Evolutionary conservation across 1,140 invertebrate species (phyloP), one percentile per base, ranked within the genome.

Genomic region (Gyrodactylus salaris): DNA sequence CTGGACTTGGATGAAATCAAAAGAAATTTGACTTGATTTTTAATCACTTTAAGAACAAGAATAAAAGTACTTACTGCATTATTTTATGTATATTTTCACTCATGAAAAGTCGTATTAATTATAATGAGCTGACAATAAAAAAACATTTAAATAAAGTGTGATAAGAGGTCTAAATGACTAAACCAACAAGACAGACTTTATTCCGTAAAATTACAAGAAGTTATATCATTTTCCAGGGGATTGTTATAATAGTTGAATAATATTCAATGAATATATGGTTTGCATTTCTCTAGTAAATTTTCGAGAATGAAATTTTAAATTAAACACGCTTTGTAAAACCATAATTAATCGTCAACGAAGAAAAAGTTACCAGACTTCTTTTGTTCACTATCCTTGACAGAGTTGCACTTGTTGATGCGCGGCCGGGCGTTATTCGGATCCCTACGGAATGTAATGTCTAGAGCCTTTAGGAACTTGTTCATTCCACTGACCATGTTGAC

Each of bases 351-450:
- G 83, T 97, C 94, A 77, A 97, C 83, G 85, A 98, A 98, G 86
- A 98, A 98, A 82, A 89, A 98, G 82, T 97, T 93, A 69, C 94
- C 94, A 68, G 87, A 86, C 76, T 86, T 85, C 82, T 99, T 99
- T 82, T 99, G 94, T 79, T 98, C 94, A 76, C 87, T 85, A 81
- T 98, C 94, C 86, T 97, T 97, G 0, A 96, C 91, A 74, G 93
- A 97, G 77, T 89, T 85, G 77, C 86, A 85, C 80, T 99, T 99
- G 82, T 99, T 99, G 78, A 99, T 99, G 76, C 95, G 85, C 1
- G 95, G 95, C 79, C 95, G 82, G 81, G 92, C 97, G 80, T 97
- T 98, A 79, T 97, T 96, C 0, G 93, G 92, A 85, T 99, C 95
- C 79, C 95, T 84, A 78, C 95, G 85, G 84, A 99, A 99, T 1